Evolutionary conservation across 2,797 vertebrate species (phyloP).

Genomic region (Danionella dracula): DNA sequence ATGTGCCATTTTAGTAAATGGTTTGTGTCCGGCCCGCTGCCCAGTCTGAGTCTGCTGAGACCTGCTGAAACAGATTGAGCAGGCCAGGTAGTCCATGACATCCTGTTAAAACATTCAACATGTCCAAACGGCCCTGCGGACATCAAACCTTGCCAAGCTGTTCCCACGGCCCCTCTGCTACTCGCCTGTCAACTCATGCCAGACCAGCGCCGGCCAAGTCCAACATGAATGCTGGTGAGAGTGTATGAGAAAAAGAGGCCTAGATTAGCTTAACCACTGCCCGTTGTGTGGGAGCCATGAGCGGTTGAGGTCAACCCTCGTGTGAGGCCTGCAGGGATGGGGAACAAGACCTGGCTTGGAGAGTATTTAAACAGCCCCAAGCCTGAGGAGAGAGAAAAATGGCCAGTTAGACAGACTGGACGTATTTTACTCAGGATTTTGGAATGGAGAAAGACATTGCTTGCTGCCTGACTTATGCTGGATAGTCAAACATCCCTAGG

Average conservation of each 20-base stretch:
- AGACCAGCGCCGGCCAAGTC: conserved; percentile 42
- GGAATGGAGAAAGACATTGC: conserved; percentile 16
- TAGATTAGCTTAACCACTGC: conserved; percentile 20
- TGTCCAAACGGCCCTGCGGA: conserved; percentile 61
- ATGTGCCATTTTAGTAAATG: conserved; percentile 44
- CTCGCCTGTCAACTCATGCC: conserved; percentile 36
- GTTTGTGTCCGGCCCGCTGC: conserved; percentile 46
- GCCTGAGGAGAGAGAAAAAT: conserved; percentile 7
- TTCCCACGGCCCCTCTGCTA: conserved; percentile 37
- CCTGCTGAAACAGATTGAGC: conserved; percentile 53
- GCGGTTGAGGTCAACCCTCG: conserved; percentile 33
- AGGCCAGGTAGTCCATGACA: conserved; percentile 60
- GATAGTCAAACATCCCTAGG: conserved; percentile 62
- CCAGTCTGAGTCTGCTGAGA: conserved; percentile 40
- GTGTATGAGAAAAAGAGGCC: conserved; percentile 12
- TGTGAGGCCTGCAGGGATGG: conserved; percentile 19
- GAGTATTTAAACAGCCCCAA: conserved; percentile 38
- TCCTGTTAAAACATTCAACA: conserved; percentile 54
- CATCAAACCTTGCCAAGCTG: conserved; percentile 44
- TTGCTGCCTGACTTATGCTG: conserved; percentile 8
- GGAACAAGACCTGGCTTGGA: conserved; percentile 35
- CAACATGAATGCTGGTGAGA: conserved; percentile 40
- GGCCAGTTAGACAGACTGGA: conserved; percentile 22
- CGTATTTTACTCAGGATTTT: conserved; percentile 20
- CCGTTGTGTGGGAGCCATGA: conserved; percentile 31